Percentiles rank a stretch among this genome's conserved stretches.
Conservation (phyloP, 2,113 vertebrate genomes). For the Macquaria australasica region DNA sequence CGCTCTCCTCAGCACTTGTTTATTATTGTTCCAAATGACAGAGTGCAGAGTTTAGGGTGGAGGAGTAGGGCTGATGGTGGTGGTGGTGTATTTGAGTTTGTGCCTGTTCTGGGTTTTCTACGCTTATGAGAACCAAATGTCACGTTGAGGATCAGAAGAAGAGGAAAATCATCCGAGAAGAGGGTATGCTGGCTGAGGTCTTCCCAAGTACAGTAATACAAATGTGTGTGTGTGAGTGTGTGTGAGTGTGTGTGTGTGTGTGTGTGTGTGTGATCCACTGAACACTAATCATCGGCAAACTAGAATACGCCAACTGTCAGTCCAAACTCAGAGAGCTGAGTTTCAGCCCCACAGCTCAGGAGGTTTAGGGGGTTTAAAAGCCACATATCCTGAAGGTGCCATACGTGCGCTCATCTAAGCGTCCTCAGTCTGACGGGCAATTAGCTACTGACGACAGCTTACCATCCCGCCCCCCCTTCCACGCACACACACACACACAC, state of each 20-base stretch:
- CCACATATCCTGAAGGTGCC: slow-evolving; percentile 58
- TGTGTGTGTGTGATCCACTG: slow-evolving; percentile 40
- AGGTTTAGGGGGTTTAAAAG: slow-evolving; percentile 79
- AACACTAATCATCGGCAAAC: slow-evolving; percentile 77
- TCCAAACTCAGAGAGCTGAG: slow-evolving; percentile 50
- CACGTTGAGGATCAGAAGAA: slow-evolving; percentile 23
- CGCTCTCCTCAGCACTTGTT: slow-evolving; percentile 76
- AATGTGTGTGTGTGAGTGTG: slow-evolving; percentile 2
- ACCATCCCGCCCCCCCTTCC: neutral
- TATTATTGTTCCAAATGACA: slow-evolving; percentile 86
- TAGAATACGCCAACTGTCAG: slow-evolving; percentile 69
- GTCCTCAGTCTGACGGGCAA: slow-evolving; percentile 52
- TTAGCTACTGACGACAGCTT: slow-evolving; percentile 33
- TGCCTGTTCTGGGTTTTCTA: slow-evolving; percentile 18
- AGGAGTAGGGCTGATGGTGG: slow-evolving; percentile 44
- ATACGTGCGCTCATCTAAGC: slow-evolving; percentile 27
- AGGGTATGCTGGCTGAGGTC: slow-evolving; percentile 14
- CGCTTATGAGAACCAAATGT: slow-evolving; percentile 61
- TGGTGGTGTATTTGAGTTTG: slow-evolving; percentile 12
- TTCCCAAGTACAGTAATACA: slow-evolving; percentile 21
- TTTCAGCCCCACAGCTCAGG: slow-evolving; percentile 59
- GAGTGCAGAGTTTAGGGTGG: slow-evolving; percentile 77
- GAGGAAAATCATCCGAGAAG: slow-evolving; percentile 24
- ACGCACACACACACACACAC: neutral
- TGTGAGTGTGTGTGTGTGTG: slow-evolving; percentile 19